Evolutionary conservation across 2,113 vertebrate genomes (phyloP).

Genomic region (Nasalis larvatus): DNA sequence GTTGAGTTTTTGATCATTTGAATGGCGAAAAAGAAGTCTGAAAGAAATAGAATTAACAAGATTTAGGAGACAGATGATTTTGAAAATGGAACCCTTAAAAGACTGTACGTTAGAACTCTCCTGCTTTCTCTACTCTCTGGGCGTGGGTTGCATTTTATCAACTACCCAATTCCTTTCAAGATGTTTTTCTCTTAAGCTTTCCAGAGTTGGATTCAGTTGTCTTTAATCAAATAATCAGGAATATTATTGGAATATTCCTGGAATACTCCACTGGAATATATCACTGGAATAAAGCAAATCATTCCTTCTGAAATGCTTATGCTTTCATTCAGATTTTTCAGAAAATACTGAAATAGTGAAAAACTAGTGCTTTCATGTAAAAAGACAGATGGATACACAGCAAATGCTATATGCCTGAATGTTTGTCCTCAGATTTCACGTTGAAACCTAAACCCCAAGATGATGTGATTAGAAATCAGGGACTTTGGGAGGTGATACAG

Average conservation of each 20-base stretch:
- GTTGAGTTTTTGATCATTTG: neutral
- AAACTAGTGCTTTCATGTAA: neutral
- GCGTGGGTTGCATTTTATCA: neutral
- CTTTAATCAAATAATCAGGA: neutral
- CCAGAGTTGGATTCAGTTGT: neutral
- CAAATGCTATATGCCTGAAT: neutral
- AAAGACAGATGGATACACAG: neutral
- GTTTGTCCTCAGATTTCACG: too few species aligned
- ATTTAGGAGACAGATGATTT: neutral
- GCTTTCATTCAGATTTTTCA: neutral
- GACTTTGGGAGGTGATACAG: too few species aligned
- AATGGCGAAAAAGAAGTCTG: neutral
- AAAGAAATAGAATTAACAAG: neutral
- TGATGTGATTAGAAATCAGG: neutral
- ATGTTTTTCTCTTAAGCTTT: neutral
- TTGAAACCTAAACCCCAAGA: neutral
- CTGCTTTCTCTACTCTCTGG: neutral
- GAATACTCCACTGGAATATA: too few species aligned
- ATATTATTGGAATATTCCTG: too few species aligned
- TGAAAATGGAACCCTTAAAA: neutral
- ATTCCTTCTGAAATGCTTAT: neutral
- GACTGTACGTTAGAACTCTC: rapidly evolving
- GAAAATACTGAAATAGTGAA: neutral
- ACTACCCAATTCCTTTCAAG: neutral
- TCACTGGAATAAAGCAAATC: neutral